These are phyloP conservation scores for Acromyrmex heyeri DNA, from an alignment of 1,140 invertebrate species.

Conservation along the genomic window DNA sequence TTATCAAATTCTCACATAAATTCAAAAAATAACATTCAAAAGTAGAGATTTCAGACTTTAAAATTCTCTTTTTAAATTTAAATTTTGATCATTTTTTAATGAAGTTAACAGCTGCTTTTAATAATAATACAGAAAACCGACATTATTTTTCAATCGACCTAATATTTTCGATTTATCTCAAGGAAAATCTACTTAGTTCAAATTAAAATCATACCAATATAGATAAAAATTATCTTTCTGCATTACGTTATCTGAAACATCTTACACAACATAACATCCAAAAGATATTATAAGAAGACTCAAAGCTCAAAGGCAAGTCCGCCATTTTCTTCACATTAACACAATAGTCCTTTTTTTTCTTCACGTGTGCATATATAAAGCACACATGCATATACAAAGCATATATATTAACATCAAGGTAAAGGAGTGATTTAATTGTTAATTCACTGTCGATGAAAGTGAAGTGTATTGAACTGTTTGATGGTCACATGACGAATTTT, in stretches of 20 bases:
- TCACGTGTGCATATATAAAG: not conserved
- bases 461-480: conserved; percentile 10
- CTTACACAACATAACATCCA: not conserved
- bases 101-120: too few species aligned
- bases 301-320: conserved; percentile 11
- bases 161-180: not conserved
- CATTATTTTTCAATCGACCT: too few species aligned
- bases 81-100: too few species aligned
- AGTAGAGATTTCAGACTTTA: too few species aligned
- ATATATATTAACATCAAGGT: not conserved
- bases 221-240: not conserved
- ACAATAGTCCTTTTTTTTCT: not conserved
- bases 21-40: too few species aligned
- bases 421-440: conserved; percentile 45
- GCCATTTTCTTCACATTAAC: not conserved
- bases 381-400: not conserved
- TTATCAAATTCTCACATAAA: too few species aligned
- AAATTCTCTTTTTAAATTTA: too few species aligned
- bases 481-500: conserved; percentile 19
- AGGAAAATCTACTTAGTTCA: not conserved
- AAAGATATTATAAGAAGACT: not conserved
- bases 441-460: conserved; percentile 19
- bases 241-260: not conserved
- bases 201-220: not conserved
- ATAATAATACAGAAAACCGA: too few species aligned